These are phyloP conservation scores for Battus philenor DNA, from an alignment of 1,140 invertebrate species.

Conservation along the genomic window DNA sequence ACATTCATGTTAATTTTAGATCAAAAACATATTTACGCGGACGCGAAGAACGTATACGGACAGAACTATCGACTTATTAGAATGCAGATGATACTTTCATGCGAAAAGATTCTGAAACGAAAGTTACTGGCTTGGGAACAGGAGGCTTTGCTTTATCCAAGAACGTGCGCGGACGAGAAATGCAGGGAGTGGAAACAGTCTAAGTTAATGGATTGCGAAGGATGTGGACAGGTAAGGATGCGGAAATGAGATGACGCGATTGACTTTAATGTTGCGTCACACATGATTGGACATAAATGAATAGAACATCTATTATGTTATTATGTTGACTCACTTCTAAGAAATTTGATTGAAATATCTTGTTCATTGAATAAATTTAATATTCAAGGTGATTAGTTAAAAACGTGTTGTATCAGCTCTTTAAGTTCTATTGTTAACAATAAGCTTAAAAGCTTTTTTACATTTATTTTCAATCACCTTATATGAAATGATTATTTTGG, in stretches of 20 bases:
- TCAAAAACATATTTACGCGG: slow-evolving; percentile 71
- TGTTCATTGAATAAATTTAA: too few relatives aligned
- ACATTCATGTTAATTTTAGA: slow-evolving; percentile 40
- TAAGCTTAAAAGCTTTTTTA: too few relatives aligned
- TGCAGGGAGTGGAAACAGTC: slow-evolving; percentile 74
- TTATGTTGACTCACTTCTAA: too few relatives aligned
- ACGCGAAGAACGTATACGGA: slow-evolving; percentile 69
- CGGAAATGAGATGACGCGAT: too few relatives aligned
- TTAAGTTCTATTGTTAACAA: too few relatives aligned
- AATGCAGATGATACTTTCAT: slow-evolving; percentile 77
- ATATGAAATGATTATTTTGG: too few relatives aligned
- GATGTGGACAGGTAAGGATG: slow-evolving; percentile 77
- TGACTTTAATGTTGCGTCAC: not conserved
- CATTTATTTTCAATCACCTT: too few relatives aligned
- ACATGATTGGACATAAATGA: not conserved
- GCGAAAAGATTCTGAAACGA: slow-evolving; percentile 77
- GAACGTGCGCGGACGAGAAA: slow-evolving; percentile 73
- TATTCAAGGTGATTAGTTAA: too few relatives aligned
- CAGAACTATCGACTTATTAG: slow-evolving; percentile 79
- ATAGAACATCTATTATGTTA: not conserved
- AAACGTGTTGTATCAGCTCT: too few relatives aligned
- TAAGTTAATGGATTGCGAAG: slow-evolving; percentile 71
- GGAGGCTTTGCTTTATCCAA: slow-evolving; percentile 81
- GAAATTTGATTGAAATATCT: too few relatives aligned
- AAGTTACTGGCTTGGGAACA: slow-evolving; percentile 79